Conservation (phyloP, 1,140 invertebrate genomes). For the Centruroides vittatus region DNA sequence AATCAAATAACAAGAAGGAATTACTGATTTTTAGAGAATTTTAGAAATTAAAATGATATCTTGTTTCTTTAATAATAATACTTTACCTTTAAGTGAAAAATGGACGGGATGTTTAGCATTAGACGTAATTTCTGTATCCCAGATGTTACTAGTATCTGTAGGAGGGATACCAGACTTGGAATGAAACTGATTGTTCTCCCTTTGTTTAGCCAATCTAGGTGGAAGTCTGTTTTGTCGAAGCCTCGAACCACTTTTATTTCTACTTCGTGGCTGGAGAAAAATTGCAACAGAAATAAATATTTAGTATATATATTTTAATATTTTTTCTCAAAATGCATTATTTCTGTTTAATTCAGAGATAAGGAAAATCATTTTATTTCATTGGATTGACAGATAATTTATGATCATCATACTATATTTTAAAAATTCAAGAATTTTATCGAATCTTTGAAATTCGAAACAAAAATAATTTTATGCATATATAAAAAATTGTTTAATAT, state of each 20-base stretch:
- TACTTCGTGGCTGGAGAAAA: conserved; percentile 4
- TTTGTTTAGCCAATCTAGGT: conserved; percentile 64
- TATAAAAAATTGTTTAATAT: no score
- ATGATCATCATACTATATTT: conserved; percentile 5
- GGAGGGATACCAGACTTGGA: not conserved
- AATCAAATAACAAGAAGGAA: not conserved
- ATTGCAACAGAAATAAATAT: not conserved
- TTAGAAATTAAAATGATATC: not conserved
- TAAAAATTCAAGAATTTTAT: no score
- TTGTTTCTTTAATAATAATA: no score
- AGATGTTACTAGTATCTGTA: not conserved
- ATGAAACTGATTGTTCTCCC: conserved; percentile 32
- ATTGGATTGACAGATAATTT: conserved; percentile 28
- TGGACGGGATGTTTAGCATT: no score
- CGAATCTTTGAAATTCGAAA: no score
- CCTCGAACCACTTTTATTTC: conserved; percentile 30
- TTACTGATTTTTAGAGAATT: not conserved
- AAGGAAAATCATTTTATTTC: conserved; percentile 17
- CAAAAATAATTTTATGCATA: no score
- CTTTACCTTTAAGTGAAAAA: no score
- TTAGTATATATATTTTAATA: not conserved
- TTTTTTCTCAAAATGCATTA: not conserved
- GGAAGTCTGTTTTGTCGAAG: conserved; percentile 43
- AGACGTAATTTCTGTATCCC: no score
- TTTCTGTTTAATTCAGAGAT: not conserved